Evolutionary conservation across 2,888 invertebrate genomes (phyloP).

Genomic region (Orgyia antiqua): DNA sequence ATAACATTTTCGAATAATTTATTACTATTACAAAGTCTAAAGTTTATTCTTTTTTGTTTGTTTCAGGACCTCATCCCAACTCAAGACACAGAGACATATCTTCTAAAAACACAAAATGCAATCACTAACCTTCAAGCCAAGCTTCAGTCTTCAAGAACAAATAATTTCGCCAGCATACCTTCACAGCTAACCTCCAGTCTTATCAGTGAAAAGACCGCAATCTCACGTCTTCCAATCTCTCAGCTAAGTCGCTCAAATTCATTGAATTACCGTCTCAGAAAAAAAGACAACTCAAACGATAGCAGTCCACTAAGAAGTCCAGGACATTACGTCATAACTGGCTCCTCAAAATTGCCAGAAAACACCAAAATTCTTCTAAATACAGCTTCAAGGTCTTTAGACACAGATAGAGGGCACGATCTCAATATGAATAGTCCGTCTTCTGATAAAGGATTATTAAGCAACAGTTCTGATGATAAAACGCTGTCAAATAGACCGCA

Average conservation of each 20-base stretch:
- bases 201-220: slow-evolving; percentile 65
- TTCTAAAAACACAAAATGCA: slow-evolving; percentile 79
- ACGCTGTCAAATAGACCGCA: slow-evolving; percentile 60
- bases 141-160: slow-evolving; percentile 59
- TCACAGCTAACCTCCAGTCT: slow-evolving; percentile 61
- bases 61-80: slow-evolving; percentile 71
- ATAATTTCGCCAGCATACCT: slow-evolving; percentile 48
- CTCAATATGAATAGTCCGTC: slow-evolving; percentile 67
- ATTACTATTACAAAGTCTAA: no score
- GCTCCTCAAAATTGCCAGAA: slow-evolving; percentile 57
- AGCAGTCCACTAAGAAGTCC: slow-evolving; percentile 68
- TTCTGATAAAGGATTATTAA: slow-evolving; percentile 50
- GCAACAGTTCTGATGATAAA: slow-evolving; percentile 70
- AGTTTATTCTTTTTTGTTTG: no score
- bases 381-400: slow-evolving; percentile 59
- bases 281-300: slow-evolving; percentile 56
- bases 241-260: slow-evolving; percentile 70
- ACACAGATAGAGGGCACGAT: slow-evolving; percentile 49
- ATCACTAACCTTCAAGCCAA: slow-evolving; percentile 80
- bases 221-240: slow-evolving; percentile 64
- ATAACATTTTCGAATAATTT: no score
- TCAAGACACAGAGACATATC: slow-evolving; percentile 76
- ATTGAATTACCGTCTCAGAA: slow-evolving; percentile 63
- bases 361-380: slow-evolving; percentile 52
- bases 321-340: slow-evolving; percentile 68